A percentile compares a stretch with the other conserved stretches of the same genome.
Conservation (phyloP, 2,113 vertebrate species). For the Empidonax alnorum region DNA sequence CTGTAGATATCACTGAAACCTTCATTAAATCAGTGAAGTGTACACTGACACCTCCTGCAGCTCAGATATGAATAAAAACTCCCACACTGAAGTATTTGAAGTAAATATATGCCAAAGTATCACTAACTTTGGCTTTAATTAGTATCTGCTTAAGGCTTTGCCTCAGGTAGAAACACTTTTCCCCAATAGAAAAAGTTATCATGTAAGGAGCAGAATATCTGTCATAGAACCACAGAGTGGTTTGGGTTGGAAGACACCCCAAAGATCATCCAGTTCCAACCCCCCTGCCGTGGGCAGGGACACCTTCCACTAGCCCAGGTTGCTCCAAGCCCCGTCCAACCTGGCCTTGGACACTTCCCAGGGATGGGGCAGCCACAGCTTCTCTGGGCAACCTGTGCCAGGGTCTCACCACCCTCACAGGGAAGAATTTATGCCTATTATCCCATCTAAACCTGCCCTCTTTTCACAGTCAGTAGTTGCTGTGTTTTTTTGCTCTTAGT, state of each 20-base stretch:
- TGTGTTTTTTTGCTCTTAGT: background rate
- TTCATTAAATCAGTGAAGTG: background rate
- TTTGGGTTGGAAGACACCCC: background rate
- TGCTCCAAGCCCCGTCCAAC: background rate
- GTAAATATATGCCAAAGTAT: background rate
- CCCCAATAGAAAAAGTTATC: background rate
- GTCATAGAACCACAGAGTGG: background rate
- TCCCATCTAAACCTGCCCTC: background rate
- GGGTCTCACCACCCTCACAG: no score
- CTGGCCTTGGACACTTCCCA: background rate
- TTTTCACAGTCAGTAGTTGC: background rate
- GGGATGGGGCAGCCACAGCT: background rate
- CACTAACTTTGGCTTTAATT: background rate
- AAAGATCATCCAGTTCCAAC: background rate
- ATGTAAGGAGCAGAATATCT: background rate
- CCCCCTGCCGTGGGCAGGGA: background rate
- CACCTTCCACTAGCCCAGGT: background rate
- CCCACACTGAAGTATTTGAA: background rate
- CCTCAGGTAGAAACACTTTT: background rate
- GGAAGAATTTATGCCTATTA: background rate
- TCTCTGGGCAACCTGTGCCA: background rate
- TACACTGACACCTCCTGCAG: background rate
- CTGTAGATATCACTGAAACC: background rate
- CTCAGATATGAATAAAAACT: background rate
- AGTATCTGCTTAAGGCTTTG: background rate